Base-by-base conservation (phyloP, 2,888 invertebrate genomes). In the Gymnocheta viridis region DNA sequence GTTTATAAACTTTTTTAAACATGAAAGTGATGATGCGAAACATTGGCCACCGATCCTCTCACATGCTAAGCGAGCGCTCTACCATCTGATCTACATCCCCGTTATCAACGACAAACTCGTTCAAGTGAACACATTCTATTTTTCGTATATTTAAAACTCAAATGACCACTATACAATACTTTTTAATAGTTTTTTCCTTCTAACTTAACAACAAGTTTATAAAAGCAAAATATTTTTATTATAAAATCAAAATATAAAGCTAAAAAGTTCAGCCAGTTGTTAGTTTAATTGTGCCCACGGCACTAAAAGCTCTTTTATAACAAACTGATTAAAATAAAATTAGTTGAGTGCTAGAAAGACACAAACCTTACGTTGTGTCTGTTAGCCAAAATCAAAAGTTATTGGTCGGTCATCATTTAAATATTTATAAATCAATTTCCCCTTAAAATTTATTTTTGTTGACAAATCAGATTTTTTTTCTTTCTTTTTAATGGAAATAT, bases 1-100 rank as follows among this genome's bases (percentile, higher is more conserved):
- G n/a, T n/a, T n/a, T n/a, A n/a, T n/a, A n/a, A n/a, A n/a, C n/a
- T n/a, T n/a, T n/a, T n/a, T n/a, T n/a, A n/a, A n/a, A n/a, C n/a
- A n/a, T n/a, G n/a, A n/a, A n/a, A n/a, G n/a, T n/a, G n/a, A n/a
- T n/a, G n/a, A n/a, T n/a, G n/a, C n/a, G n/a, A n/a, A n/a, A n/a
- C n/a, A n/a, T n/a, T n/a, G n/a, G n/a, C n/a, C n/a, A n/a, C n/a
- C n/a, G n/a, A n/a, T n/a, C 90, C 90, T 90, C 90, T 90, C 90
- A 90, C 90, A 90, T 90, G 90, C 90, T 90, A 90, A 90, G 90
- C 90, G 90, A 90, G 90, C 90, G 90, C 90, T 90, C 90, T 90
- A 90, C 90, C 90, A 89, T 90, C 90, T 90, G 90, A 90, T 90
- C 76, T 76, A 76, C 76, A 76, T 76, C 76, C 76, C 76, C 76